Conservation (phyloP, 2,113 vertebrate species). For the Ailurus styani region DNA sequence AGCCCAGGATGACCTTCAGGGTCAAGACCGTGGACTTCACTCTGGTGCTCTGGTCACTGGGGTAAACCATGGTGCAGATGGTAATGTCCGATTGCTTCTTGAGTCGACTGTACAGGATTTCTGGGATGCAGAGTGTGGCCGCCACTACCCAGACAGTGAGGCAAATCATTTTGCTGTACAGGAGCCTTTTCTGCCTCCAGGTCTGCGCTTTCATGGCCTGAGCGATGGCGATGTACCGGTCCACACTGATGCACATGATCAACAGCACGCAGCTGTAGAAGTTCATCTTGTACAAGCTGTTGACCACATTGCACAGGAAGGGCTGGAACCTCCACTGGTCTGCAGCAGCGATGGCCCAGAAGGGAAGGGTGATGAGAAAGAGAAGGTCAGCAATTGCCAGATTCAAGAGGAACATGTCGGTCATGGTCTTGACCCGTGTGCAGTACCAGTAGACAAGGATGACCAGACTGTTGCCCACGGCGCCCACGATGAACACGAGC, state of each 20-base stretch:
- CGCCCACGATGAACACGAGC: slow-evolving; percentile 87
- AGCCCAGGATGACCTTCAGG: slow-evolving; percentile 88
- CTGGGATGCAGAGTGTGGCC: slow-evolving; percentile 84
- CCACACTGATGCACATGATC: slow-evolving; percentile 91
- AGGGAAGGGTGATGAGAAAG: slow-evolving; percentile 90
- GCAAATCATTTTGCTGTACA: slow-evolving; percentile 86
- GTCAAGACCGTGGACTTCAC: slow-evolving; percentile 83
- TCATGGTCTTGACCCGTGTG: slow-evolving; percentile 88
- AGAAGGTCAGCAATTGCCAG: slow-evolving; percentile 91
- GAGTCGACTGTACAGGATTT: slow-evolving; percentile 86
- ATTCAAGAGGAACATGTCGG: slow-evolving; percentile 89
- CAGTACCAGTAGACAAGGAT: slow-evolving; percentile 86
- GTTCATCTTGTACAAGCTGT: slow-evolving; percentile 90
- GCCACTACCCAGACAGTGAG: slow-evolving; percentile 84
- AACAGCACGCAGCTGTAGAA: slow-evolving; percentile 92
- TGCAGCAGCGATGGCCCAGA: slow-evolving; percentile 86
- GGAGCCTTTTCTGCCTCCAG: slow-evolving; percentile 81
- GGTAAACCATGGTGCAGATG: slow-evolving; percentile 83
- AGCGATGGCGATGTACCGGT: slow-evolving; percentile 90
- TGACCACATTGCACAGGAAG: slow-evolving; percentile 86
- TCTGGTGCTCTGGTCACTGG: slow-evolving; percentile 1
- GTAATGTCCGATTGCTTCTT: accelerated
- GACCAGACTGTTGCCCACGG: slow-evolving; percentile 87
- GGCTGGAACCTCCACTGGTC: slow-evolving; percentile 85
- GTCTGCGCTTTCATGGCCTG: slow-evolving; percentile 84